These are phyloP conservation scores for Ceratina calcarata DNA, from an alignment of 1,140 invertebrate species.

Conservation along the genomic window DNA sequence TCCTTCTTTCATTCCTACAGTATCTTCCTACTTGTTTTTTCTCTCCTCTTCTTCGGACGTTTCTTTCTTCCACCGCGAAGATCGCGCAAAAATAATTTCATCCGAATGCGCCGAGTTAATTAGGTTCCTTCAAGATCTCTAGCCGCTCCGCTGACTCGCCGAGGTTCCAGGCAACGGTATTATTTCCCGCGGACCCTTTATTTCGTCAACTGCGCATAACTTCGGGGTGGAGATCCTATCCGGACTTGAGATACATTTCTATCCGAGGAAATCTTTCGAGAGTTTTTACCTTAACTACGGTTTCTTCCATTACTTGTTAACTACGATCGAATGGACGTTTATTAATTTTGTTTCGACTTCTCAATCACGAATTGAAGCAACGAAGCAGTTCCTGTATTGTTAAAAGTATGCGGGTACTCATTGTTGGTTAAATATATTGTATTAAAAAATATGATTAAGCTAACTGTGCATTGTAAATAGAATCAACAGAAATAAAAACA, in stretches of 20 bases:
- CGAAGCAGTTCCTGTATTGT: too few species aligned
- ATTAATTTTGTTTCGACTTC: slow-evolving; percentile 30
- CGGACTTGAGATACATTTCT: slow-evolving; percentile 41
- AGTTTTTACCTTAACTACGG: slow-evolving; percentile 40
- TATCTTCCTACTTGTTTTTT: neutral
- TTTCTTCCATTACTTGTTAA: slow-evolving; percentile 26
- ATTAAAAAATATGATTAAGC: too few species aligned
- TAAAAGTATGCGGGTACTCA: too few species aligned
- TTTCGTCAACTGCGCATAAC: slow-evolving; percentile 62
- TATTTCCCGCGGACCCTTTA: slow-evolving; percentile 56
- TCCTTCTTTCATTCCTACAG: neutral
- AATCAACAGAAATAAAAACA: too few species aligned
- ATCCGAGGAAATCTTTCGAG: slow-evolving; percentile 34
- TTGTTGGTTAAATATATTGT: too few species aligned
- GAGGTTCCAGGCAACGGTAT: slow-evolving; percentile 51
- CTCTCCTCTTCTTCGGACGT: neutral
- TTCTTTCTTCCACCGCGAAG: slow-evolving; percentile 43
- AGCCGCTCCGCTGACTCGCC: slow-evolving; percentile 57
- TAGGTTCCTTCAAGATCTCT: slow-evolving; percentile 67
- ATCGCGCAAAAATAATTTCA: slow-evolving; percentile 70
- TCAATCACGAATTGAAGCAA: neutral
- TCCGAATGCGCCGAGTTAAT: slow-evolving; percentile 69
- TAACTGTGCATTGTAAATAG: too few species aligned
- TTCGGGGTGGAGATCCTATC: slow-evolving; percentile 31
- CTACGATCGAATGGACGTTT: slow-evolving; percentile 41